phyloP scores from a whole-genome alignment of 2,113 vertebrate genomes.

The Tinamus guttatus region DNA sequence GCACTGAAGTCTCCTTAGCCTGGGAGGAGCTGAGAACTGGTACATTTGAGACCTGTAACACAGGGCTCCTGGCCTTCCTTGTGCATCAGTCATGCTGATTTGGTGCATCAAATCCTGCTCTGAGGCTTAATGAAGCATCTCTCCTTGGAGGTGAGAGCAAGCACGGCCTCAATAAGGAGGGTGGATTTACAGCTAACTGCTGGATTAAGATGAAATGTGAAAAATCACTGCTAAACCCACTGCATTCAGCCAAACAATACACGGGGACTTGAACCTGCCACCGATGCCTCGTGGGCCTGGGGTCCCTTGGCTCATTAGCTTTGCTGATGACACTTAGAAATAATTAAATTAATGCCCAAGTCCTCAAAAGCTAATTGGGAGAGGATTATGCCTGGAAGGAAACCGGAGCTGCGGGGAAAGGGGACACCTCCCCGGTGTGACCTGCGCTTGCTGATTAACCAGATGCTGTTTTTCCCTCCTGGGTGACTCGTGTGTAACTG shows the following conservation, averaged over 20 bases:
- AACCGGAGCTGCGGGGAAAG: neutral
- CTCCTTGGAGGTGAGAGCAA: neutral
- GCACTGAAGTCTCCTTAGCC: neutral
- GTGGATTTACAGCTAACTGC: slow-evolving; percentile 77
- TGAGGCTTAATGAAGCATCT: neutral
- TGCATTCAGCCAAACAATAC: neutral
- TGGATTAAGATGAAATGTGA: slow-evolving; percentile 16
- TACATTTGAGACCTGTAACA: fast-evolving
- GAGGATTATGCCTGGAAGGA: neutral
- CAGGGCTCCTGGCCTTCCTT: neutral
- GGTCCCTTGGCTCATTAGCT: neutral
- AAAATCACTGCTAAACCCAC: neutral
- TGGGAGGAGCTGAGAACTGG: neutral
- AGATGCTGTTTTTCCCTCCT: neutral
- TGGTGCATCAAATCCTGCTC: neutral
- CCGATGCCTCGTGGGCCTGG: fast-evolving
- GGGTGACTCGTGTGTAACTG: neutral
- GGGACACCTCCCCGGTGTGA: neutral
- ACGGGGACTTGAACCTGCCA: neutral
- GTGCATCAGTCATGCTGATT: fast-evolving
- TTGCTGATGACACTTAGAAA: neutral
- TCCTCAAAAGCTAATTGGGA: slow-evolving; percentile 14
- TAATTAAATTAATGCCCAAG: neutral
- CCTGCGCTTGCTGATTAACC: neutral
- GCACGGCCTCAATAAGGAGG: neutral